Evolutionary conservation across 2,797 vertebrate species (phyloP), one percentile per base, ranked within the genome.

Genomic region (Cuculus canorus): DNA sequence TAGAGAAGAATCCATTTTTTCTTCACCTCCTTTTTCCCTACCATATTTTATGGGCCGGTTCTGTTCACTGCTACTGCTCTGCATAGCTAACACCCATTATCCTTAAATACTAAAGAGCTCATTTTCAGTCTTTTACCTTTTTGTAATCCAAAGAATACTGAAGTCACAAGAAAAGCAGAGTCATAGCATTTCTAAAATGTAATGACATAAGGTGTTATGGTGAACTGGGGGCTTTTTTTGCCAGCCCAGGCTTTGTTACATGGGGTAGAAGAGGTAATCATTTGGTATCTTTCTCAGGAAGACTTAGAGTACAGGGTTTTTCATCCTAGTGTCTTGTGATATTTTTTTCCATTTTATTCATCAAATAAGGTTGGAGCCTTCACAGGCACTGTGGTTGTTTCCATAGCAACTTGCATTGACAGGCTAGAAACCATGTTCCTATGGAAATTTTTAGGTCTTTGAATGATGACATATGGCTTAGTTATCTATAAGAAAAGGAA

Each of bases 371-470:
- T 68, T 80, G 59, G 81, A 94, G 35, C 41, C 59, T 70, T 80
- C 0, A 12, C 35, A 77, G 86, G 54, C 71, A 17, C 61, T 64
- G 54, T 41, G 87, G 50, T 39, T 84, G 94, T 96, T 97, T 92
- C 96, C 92, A 85, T 87, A 88, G 94, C 85, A 96, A 97, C 96
- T 43, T 78, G 43, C 83, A 32, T 7, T 65, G 57, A 13, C 35
- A 64, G 43, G 45, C 64, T 72, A 80, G 75, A 86, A 89, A 79
- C 61, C 11, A 17, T 32, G 86, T 93, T 92, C 68, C 71, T 90
- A 5, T 54, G 68, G 70, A 88, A 39, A 70, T 90, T 87, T 94
- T 68, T 69, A 83, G 22, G 81, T 52, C 56, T 95, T 81, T 18
- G 52, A 43, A 82, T 63, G 28, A n/a, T 87, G 66, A 33, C 17